Evolutionary conservation across 2,797 vertebrate species (phyloP).

Genomic region (Syndactyla subalaris): DNA sequence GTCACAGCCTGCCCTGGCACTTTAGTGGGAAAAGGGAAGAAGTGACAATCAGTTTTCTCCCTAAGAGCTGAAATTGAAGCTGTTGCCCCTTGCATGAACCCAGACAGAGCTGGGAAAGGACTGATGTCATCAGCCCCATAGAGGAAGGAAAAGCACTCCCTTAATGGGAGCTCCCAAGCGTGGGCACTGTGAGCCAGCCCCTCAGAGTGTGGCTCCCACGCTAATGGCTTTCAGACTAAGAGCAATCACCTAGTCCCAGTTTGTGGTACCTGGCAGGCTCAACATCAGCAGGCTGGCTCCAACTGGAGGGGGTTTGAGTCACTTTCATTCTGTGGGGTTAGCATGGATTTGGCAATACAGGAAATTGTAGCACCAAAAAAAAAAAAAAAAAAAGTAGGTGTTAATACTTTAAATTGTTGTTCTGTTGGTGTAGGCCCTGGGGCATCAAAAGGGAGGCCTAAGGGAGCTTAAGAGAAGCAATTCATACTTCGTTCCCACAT

Average conservation of each 20-base stretch:
- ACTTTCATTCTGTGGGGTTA: neutral
- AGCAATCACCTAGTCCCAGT: neutral
- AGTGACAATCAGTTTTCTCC: conserved; percentile 36
- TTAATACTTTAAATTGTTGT: neutral
- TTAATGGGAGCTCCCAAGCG: neutral
- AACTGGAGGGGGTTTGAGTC: neutral
- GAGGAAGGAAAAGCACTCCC: conserved; percentile 15
- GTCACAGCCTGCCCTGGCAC: neutral
- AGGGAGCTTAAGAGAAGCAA: neutral
- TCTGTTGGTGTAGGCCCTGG: neutral
- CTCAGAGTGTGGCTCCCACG: neutral
- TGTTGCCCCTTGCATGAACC: conserved; percentile 60
- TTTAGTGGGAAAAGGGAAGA: conserved; percentile 28
- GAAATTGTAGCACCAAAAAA: neutral
- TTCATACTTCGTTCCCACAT: neutral
- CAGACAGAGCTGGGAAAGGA: conserved; percentile 43
- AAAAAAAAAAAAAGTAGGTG: neutral
- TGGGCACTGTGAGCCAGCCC: neutral
- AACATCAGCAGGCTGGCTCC: neutral
- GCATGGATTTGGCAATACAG: neutral
- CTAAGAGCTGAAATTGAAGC: conserved; percentile 23
- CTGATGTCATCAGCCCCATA: conserved; percentile 29
- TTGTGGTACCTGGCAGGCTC: conserved; percentile 24
- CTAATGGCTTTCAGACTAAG: neutral
- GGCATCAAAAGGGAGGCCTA: neutral